phyloP scores from a whole-genome alignment of 2,888 invertebrate genomes.

The Aleiodes alternator region DNA sequence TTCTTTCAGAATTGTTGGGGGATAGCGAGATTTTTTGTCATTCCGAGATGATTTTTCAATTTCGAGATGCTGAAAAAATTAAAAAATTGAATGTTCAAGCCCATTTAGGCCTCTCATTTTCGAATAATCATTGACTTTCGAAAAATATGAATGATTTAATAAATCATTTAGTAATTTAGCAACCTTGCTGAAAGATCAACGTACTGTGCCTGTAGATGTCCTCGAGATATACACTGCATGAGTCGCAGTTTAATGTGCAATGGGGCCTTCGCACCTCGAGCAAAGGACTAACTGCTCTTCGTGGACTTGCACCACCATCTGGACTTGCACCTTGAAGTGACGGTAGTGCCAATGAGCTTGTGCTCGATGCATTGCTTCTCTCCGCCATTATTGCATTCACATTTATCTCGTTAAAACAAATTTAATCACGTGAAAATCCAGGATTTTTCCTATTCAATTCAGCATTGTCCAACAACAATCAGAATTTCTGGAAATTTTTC shows the following conservation, averaged over 20 bases:
- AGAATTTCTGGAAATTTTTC: background rate
- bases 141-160: background rate
- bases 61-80: no score
- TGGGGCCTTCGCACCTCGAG: conserved; percentile 83
- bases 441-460: background rate
- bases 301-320: conserved; percentile 75
- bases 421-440: background rate
- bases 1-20: no score
- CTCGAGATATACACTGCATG: conserved; percentile 83
- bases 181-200: conserved; percentile 56
- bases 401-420: conserved; percentile 1
- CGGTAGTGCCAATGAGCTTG: conserved; percentile 70
- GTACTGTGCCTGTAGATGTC: conserved; percentile 81
- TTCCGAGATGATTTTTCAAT: no score
- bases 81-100: no score
- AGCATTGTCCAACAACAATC: background rate
- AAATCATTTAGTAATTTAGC: conserved; percentile 40
- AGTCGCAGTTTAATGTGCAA: conserved; percentile 85
- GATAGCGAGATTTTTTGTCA: no score
- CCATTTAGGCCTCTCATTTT: background rate
- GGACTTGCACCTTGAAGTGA: conserved; percentile 70
- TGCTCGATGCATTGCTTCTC: conserved; percentile 68
- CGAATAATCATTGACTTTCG: background rate
- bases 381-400: conserved; percentile 64
- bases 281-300: conserved; percentile 83